Percentiles rank a stretch among this genome's conserved stretches.
phyloP scores from a whole-genome alignment of 2,888 invertebrate species.

The Apodemia arnacis region DNA sequence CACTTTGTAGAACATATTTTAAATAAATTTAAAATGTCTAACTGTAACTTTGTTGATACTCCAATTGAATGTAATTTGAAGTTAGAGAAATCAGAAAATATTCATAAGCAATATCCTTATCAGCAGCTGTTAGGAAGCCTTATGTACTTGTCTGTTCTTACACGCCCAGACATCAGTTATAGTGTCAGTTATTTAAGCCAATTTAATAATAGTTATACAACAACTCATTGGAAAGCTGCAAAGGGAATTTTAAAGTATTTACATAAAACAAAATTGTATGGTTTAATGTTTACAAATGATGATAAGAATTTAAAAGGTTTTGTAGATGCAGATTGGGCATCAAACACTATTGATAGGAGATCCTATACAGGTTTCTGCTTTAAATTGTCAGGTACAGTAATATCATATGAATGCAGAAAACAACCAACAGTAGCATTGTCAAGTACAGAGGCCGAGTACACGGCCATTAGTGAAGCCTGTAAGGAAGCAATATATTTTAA shows the following conservation, averaged over 20 bases:
- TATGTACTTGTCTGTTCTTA: not conserved
- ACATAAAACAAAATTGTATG: conserved; percentile 71
- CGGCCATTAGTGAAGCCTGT: conserved; percentile 56
- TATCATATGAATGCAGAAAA: conserved; percentile 84
- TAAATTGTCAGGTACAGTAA: conserved; percentile 74
- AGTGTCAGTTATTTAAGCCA: conserved; percentile 37
- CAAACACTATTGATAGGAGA: conserved; percentile 75
- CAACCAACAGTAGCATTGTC: conserved; percentile 65
- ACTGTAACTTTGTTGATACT: conserved; percentile 69
- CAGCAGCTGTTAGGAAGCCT: conserved; percentile 60
- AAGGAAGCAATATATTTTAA: conserved; percentile 63
- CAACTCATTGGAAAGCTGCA: conserved; percentile 6
- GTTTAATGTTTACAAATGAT: conserved; percentile 61
- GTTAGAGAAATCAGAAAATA: too few relatives aligned
- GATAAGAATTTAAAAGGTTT: conserved; percentile 63
- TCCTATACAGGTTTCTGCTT: conserved; percentile 84
- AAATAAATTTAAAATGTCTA: conserved; percentile 63
- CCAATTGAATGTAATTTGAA: conserved; percentile 75
- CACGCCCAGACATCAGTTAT: not conserved
- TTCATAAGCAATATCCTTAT: too few relatives aligned
- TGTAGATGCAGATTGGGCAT: conserved; percentile 82
- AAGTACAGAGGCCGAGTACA: conserved; percentile 45
- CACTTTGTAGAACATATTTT: not conserved
- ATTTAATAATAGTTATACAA: conserved; percentile 38
- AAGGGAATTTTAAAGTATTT: conserved; percentile 83